Percentiles rank a stretch among this genome's conserved stretches.
phyloP scores from a whole-genome alignment of 2,797 vertebrate genomes.

The Sylvilagus floridanus region DNA sequence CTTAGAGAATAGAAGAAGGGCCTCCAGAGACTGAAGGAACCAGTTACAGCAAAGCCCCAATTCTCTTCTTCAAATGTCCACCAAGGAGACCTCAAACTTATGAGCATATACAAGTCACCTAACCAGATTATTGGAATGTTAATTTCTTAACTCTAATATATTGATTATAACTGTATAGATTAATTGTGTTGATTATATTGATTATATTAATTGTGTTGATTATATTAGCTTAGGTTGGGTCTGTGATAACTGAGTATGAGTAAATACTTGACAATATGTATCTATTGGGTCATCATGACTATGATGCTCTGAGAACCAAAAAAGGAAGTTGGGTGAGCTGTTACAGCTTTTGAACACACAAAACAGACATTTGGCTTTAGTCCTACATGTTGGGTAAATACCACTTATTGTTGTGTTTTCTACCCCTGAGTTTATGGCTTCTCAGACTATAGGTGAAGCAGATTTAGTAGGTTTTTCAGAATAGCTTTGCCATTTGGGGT shows the following conservation, averaged over 20 bases:
- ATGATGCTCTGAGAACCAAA: neutral
- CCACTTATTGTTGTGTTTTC: neutral
- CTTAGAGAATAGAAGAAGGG: neutral
- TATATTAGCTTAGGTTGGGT: neutral
- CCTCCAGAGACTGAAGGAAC: neutral
- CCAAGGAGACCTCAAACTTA: neutral
- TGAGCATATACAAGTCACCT: neutral
- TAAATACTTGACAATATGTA: neutral
- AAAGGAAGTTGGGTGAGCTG: neutral
- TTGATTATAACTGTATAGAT: neutral
- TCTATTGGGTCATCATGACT: neutral
- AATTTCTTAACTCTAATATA: neutral
- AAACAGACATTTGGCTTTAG: neutral
- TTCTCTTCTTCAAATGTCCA: constrained; percentile 26
- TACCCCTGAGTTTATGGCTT: neutral
- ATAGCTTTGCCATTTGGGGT: constrained; percentile 6
- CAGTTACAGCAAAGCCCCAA: neutral
- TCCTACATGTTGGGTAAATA: neutral
- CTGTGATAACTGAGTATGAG: neutral
- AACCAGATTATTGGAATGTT: neutral
- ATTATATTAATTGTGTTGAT: neutral
- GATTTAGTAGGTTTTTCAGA: constrained; percentile 1
- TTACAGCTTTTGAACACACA: neutral
- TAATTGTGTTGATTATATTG: too few species aligned
- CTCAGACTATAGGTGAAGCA: neutral